Evolutionary conservation across 2,888 invertebrate genomes (phyloP).

Genomic region (Ectobius pallidus): DNA sequence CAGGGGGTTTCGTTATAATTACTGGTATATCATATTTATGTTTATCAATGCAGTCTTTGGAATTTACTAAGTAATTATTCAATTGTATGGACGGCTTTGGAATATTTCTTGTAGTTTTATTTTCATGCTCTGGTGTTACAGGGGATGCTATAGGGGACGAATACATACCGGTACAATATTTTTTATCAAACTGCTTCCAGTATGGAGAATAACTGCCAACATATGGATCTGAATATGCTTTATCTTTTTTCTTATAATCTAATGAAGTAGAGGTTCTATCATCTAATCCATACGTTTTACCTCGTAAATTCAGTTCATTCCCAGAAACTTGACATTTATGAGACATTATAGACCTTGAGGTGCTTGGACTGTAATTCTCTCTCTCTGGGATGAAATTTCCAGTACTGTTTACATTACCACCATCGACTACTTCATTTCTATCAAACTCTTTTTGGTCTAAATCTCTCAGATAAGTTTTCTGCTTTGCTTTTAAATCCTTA

Average conservation of each 20-base stretch:
- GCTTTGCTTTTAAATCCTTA: slow-evolving; percentile 68
- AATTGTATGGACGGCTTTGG: not conserved
- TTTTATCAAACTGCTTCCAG: slow-evolving; percentile 2
- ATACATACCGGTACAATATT: not conserved
- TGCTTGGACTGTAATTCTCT: not conserved
- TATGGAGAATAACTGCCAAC: not conserved
- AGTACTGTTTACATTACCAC: not conserved
- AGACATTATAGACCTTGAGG: not conserved
- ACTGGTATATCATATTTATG: too few species aligned
- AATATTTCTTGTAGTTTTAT: not conserved
- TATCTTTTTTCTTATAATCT: not conserved
- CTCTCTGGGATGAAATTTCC: not conserved
- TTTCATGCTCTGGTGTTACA: not conserved
- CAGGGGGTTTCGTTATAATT: too few species aligned
- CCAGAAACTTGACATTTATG: not conserved
- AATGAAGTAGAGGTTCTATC: not conserved
- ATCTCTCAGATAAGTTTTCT: slow-evolving; percentile 59
- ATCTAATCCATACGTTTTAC: slow-evolving; percentile 18
- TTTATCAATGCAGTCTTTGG: not conserved
- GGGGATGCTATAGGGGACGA: not conserved
- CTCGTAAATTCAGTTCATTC: slow-evolving; percentile 2
- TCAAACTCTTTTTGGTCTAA: slow-evolving; percentile 56
- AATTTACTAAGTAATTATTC: slow-evolving; percentile 17
- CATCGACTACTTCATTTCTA: slow-evolving; percentile 18
- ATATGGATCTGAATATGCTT: not conserved